Conservation (phyloP, 2,888 invertebrate genomes). For the Reticulitermes lucifugus region DNA sequence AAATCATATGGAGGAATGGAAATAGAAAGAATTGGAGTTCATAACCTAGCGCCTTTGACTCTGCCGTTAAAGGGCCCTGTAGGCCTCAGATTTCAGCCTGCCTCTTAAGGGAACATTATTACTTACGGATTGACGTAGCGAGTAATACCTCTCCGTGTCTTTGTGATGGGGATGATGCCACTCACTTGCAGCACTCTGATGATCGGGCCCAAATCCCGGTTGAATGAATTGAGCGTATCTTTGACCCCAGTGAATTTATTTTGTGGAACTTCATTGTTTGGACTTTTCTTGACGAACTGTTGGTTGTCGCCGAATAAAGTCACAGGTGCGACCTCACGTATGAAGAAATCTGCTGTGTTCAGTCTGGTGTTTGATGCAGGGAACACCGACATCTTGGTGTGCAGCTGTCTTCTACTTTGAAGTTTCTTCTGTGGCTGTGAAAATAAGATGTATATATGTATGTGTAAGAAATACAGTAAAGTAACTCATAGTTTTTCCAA, state of each 20-base stretch:
- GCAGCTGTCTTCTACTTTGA: too few species aligned
- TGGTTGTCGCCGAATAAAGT: not conserved
- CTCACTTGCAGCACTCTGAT: constrained; percentile 15
- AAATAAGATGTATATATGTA: too few species aligned
- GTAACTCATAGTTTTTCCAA: too few species aligned
- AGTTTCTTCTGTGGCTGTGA: too few species aligned
- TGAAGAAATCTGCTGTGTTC: not conserved
- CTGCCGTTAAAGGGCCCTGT: too few species aligned
- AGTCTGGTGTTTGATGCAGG: not conserved
- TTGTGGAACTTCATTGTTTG: not conserved
- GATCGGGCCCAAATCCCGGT: constrained; percentile 10
- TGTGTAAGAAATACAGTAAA: too few species aligned
- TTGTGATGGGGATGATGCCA: constrained; percentile 19
- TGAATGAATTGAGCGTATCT: not conserved
- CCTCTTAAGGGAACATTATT: too few species aligned
- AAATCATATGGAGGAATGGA: too few species aligned
- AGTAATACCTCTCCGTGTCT: not conserved
- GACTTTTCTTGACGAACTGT: not conserved
- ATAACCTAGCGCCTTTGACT: too few species aligned
- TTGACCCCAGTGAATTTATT: not conserved
- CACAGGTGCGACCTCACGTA: not conserved
- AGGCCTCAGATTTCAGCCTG: too few species aligned
- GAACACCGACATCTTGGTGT: not conserved
- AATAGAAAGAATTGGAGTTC: too few species aligned
- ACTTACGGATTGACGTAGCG: too few species aligned